Conservation (phyloP, 2,888 invertebrate genomes). For the Melolontha melolontha region DNA sequence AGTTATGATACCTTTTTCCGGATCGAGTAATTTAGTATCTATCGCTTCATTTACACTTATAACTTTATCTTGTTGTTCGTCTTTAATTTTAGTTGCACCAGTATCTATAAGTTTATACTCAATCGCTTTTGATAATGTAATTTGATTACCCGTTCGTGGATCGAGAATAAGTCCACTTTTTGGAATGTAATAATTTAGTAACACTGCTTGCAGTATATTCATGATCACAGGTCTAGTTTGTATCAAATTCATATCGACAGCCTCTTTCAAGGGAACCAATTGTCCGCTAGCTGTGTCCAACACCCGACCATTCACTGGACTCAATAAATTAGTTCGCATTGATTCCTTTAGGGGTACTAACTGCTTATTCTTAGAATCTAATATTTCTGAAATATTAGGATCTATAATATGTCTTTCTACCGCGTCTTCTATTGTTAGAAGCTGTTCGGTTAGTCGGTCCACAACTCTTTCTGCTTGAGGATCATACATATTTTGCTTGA, state of each 20-base stretch:
- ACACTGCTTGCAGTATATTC: slow-evolving; percentile 79
- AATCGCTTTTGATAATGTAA: slow-evolving; percentile 82
- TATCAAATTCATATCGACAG: slow-evolving; percentile 77
- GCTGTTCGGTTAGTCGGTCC: slow-evolving; percentile 79
- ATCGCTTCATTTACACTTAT: slow-evolving; percentile 79
- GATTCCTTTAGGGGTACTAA: slow-evolving; percentile 82
- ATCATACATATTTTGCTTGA: slow-evolving; percentile 78
- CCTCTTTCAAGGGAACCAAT: slow-evolving; percentile 77
- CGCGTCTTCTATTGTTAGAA: slow-evolving; percentile 80
- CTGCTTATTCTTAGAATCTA: slow-evolving; percentile 79
- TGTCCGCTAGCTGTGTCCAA: slow-evolving; percentile 79
- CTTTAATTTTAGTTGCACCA: slow-evolving; percentile 78
- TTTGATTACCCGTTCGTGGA: slow-evolving; percentile 79
- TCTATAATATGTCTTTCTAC: slow-evolving; percentile 84
- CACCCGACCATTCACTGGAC: slow-evolving; percentile 78
- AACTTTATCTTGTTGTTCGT: slow-evolving; percentile 76
- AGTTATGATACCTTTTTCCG: slow-evolving; percentile 76
- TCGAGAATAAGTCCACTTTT: slow-evolving; percentile 80
- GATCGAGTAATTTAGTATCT: slow-evolving; percentile 76
- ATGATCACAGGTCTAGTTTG: slow-evolving; percentile 76
- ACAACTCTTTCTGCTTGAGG: slow-evolving; percentile 76
- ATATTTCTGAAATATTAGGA: slow-evolving; percentile 83
- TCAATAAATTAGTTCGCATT: slow-evolving; percentile 75
- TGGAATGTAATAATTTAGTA: slow-evolving; percentile 82
- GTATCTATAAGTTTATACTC: slow-evolving; percentile 79